Evolutionary conservation across 2,113 vertebrate genomes (phyloP), one percentile per base, ranked within the genome.

Genomic region (Stigmatopora nigra): DNA sequence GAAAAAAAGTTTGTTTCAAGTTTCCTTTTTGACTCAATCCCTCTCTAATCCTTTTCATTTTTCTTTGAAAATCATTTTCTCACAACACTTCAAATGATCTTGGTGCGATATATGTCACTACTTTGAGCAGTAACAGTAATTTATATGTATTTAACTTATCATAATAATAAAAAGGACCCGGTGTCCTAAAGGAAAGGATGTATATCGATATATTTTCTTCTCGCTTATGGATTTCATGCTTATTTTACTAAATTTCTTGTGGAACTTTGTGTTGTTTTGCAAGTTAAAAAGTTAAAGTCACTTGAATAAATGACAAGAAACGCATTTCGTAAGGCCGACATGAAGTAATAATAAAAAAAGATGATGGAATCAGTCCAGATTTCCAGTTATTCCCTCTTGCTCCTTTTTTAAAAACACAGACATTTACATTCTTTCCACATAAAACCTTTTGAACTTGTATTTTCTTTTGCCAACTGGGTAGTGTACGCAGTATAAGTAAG

Each of bases 351-450:
- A 76, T 63, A 63, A 71, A 67, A 68, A 65, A 25, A 9, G 31
- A 69, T 45, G 68, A 77, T 88, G 86, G 85, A 88, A 74, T 15
- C 13, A 1, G 41, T 86, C 80, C 85, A 87, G 81, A 81, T 88
- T 86, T 85, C 85, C 78, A 72, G 63, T 80, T 63, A 70, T 59
- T 53, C 49, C 31, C 44, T 31, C 46, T 46, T 31, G 35, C 60
- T 64, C 67, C 65, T 67, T 73, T 31, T 78, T 76, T 71, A 78
- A 83, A 88, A 75, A 76, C 79, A 84, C 61, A 83, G 75, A 84
- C 59, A 82, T 83, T 64, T 78, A 83, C 80, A 87, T 90, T 89
- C 86, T 89, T 90, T 91, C 88, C 86, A 75, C 71, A 64, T 60
- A 74, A 74, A 86, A 74, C 75, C 68, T 63, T 81, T 76, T 67